Base-by-base conservation (phyloP, 2,888 invertebrate genomes). In the Cerastis rubricosa region DNA sequence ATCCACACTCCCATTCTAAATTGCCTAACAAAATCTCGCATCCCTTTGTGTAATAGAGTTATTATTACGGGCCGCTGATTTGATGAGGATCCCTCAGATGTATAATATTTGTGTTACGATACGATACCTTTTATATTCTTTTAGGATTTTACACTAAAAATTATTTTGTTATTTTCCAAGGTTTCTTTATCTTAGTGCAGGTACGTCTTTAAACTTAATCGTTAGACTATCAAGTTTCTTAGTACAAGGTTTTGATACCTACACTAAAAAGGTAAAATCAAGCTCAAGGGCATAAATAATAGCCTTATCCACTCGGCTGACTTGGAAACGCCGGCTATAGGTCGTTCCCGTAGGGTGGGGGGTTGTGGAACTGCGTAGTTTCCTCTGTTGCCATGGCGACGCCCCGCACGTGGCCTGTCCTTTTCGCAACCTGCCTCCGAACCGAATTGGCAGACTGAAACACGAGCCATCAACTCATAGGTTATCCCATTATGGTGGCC, bases 341-440 rank as follows among this genome's bases (percentile, higher is more conserved):
- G 87, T 85, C 84, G 83, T 89, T 87, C 78, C 81, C 87, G 72
- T 78, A 85, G 88, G 89, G 89, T 84, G 90, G 90, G 90, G 93
- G 92, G 90, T 91, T 90, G 90, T 92, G 90, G 91, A 95, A 95
- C 92, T 94, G 92, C 94, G 96, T 94, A 95, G 94, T 95, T 95
- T 95, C 94, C 94, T 91, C 90, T 76, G 96, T 96, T 95, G 91
- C 93, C 92, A 96, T 96, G 92, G 92, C 92, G 92, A 96, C 96
- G 91, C 95, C 95, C 95, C 92, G 94, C 94, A 94, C 93, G 92
- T 94, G 94, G 92, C 88, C 87, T 89, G 81, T 77, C 86, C 89
- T 90, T 92, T 92, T 92, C 86, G 90, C 91, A 92, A 90, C 87
- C 91, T 90, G 90, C 92, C 89, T 91, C 87, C 86, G 91, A 94